Conservation (phyloP, 2,888 invertebrate genomes). For the Tachystola acroxantha region DNA sequence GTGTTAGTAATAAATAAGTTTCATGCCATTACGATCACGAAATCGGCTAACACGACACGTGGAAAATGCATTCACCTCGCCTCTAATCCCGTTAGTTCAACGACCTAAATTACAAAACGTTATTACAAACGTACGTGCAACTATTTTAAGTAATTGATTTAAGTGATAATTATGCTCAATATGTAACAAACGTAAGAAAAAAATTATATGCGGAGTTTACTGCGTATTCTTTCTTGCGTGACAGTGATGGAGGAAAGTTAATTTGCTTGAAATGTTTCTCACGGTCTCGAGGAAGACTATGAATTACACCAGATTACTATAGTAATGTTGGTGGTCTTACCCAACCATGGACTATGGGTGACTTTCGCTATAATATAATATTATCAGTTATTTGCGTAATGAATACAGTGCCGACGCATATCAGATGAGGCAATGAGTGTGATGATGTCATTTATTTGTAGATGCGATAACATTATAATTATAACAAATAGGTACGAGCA, state of each 20-base stretch:
- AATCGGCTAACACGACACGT: conserved; percentile 23
- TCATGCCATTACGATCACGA: conserved; percentile 31
- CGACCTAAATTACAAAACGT: conserved; percentile 52
- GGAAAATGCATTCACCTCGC: conserved; percentile 41
- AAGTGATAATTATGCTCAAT: conserved; percentile 32
- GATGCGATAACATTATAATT: conserved; percentile 16
- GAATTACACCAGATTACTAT: conserved; percentile 29
- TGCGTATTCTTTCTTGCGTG: conserved; percentile 57
- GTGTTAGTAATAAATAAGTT: conserved; percentile 23
- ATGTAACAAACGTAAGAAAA: conserved; percentile 43
- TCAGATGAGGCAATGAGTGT: conserved; percentile 13
- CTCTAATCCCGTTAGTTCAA: conserved; percentile 60
- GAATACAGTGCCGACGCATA: conserved; percentile 17
- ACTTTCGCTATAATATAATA: conserved; percentile 22
- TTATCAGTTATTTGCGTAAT: conserved; percentile 21
- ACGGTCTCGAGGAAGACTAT: conserved; percentile 47
- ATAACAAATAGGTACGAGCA: background rate
- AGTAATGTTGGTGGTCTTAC: conserved; percentile 13
- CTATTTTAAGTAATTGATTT: conserved; percentile 48
- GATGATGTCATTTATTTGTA: conserved; percentile 28
- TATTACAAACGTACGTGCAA: conserved; percentile 43
- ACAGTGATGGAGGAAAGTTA: conserved; percentile 61
- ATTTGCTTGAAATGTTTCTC: conserved; percentile 62
- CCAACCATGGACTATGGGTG: too few species aligned
- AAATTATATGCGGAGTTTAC: conserved; percentile 35